Base-by-base conservation (phyloP, 1,140 invertebrate species). In the Sminthurinus signatus region DNA sequence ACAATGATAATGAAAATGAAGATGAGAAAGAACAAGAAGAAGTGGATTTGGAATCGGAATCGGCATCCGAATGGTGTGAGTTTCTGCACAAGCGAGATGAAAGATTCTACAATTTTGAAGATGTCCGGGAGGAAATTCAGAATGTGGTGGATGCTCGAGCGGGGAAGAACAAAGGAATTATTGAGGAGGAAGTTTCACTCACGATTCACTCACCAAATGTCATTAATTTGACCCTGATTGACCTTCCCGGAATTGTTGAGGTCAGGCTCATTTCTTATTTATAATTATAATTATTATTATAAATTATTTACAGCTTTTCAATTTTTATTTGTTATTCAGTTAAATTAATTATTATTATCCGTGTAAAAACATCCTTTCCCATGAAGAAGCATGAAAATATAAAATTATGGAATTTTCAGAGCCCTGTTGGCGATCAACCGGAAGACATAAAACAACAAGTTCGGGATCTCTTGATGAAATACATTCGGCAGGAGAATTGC, bases 31-130 rank as follows among this genome's bases (percentile, higher is more conserved):
- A n/a, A n/a, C n/a, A n/a, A n/a, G n/a, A n/a, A n/a, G n/a, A n/a
- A n/a, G n/a, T n/a, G n/a, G 75, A 81, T 70, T 42, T 42, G 10
- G 10, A 42, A n/a, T n/a, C n/a, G 39, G 10, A 42, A 42, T n/a
- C 39, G n/a, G n/a, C n/a, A n/a, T n/a, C n/a, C n/a, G 46, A 48
- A 79, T 99, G 94, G 94, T 96, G 87, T 0, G 87, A 89, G 73
- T 99, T 99, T 78, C 80, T 97, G 14, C 96, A 99, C 76, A 86
- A 85, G 17, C 94, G 91, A 76, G 85, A 87, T 67, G 91, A 85
- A 78, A 83, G 96, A 27, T 99, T 86, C 74, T 88, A 87, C 69
- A 57, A 42, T 28, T 57, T 36, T 25, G 55, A 57, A 25, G 32
- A 39, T 21, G 23, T 42, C 27, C 44, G 15, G 27, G 43, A 58